Conservation (phyloP, 2,888 invertebrate species). For the Stenodema calcarata region DNA sequence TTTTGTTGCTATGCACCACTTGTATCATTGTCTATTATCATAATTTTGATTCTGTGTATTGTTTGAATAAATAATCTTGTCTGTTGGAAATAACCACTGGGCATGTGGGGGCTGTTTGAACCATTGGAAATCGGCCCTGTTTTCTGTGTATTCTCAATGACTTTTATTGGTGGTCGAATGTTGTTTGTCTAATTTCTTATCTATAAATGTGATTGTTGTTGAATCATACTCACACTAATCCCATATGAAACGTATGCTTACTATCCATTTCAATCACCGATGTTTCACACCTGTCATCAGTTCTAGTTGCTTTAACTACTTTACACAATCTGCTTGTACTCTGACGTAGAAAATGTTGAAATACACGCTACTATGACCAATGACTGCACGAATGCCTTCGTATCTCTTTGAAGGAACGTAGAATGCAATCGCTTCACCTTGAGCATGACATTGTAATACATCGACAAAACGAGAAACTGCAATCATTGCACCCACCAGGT, state of each 20-base stretch:
- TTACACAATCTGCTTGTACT: background rate
- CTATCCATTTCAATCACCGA: background rate
- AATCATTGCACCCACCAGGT: too few species aligned
- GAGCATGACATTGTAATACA: background rate
- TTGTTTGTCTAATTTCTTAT: background rate
- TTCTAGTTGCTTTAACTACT: background rate
- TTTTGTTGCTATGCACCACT: background rate
- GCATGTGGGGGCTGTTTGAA: slow-evolving; percentile 37
- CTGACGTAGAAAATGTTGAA: background rate
- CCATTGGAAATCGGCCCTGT: background rate
- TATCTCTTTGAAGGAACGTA: background rate
- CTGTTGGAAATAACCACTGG: background rate
- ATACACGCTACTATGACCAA: background rate
- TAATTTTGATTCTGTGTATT: background rate
- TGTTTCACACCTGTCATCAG: background rate
- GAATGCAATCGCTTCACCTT: background rate
- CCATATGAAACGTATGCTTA: background rate
- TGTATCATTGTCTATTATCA: background rate
- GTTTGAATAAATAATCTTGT: background rate
- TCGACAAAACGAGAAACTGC: background rate
- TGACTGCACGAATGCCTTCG: background rate
- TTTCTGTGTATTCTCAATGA: background rate
- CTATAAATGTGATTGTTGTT: background rate
- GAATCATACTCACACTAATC: background rate
- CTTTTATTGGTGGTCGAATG: background rate